Evolutionary conservation across 2,113 vertebrate genomes (phyloP).

Genomic region (Microcebus jonahi): DNA sequence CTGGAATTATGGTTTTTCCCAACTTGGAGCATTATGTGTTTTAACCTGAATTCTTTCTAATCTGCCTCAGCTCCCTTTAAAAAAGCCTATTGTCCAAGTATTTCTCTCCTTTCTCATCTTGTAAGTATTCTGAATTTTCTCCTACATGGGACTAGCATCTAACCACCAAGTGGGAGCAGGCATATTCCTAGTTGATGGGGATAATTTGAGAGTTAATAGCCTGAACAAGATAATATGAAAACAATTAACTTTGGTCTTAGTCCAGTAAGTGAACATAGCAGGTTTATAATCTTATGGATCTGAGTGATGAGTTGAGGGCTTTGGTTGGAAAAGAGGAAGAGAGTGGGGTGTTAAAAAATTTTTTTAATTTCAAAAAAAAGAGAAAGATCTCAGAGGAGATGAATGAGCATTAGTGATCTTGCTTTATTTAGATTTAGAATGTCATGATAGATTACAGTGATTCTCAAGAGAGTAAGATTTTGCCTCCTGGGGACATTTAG

Average conservation of each 20-base stretch:
- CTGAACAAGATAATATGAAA: slow-evolving; percentile 68
- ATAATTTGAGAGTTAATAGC: slow-evolving; percentile 79
- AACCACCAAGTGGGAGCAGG: not conserved
- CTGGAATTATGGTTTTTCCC: slow-evolving; percentile 5
- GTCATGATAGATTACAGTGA: not conserved
- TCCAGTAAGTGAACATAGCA: slow-evolving; percentile 66
- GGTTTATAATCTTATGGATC: slow-evolving; percentile 67
- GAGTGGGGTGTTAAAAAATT: slow-evolving; percentile 62
- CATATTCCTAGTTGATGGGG: slow-evolving; percentile 50
- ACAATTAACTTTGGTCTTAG: slow-evolving; percentile 74
- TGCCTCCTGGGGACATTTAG: not conserved
- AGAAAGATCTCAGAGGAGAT: not conserved
- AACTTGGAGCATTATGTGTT: slow-evolving; percentile 22
- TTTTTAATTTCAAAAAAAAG: slow-evolving; percentile 45
- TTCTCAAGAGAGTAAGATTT: not conserved
- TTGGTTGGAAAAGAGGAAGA: slow-evolving; percentile 15
- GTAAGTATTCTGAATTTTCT: slow-evolving; percentile 45
- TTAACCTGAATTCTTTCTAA: slow-evolving; percentile 26
- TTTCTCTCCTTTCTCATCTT: not conserved
- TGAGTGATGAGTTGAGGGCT: not conserved
- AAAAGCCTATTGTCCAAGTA: not conserved
- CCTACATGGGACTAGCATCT: not conserved
- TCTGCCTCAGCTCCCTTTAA: not conserved
- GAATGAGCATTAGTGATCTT: not conserved
- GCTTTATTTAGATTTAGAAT: slow-evolving; percentile 18